phyloP scores from a whole-genome alignment of 2,113 vertebrate species.

The Apodemus sylvaticus region DNA sequence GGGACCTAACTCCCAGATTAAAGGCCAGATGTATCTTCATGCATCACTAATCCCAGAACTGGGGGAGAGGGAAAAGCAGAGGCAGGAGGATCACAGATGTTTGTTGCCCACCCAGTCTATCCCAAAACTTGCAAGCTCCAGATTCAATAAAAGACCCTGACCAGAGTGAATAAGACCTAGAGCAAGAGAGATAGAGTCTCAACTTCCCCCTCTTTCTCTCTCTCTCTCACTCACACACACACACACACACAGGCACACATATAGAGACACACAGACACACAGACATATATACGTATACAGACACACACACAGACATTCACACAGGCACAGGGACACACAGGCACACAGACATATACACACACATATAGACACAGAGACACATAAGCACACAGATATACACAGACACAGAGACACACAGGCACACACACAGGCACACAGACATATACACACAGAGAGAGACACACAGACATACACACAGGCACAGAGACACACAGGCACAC shows the following conservation, averaged over 20 bases:
- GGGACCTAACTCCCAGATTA: not conserved
- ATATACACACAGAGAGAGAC: too few relatives aligned
- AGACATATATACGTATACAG: not conserved
- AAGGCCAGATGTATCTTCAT: not conserved
- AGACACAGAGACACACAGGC: too few relatives aligned
- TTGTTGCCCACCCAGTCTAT: not conserved
- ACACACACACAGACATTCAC: not conserved
- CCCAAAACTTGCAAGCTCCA: not conserved
- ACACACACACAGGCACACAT: not conserved
- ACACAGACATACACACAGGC: too few relatives aligned
- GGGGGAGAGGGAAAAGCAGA: not conserved
- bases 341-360: not conserved
- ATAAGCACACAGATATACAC: rapidly evolving
- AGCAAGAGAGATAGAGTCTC: not conserved
- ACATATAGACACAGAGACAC: not conserved
- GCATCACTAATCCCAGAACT: too few relatives aligned
- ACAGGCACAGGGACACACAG: not conserved
- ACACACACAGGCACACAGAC: too few relatives aligned
- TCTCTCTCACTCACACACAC: too few relatives aligned
- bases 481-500: too few relatives aligned
- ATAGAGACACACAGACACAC: not conserved
- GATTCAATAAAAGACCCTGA: not conserved
- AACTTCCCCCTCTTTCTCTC: too few relatives aligned
- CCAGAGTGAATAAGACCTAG: not conserved
- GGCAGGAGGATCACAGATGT: not conserved